Conservation (phyloP, 2,797 vertebrate genomes). For the Platalea minor region DNA sequence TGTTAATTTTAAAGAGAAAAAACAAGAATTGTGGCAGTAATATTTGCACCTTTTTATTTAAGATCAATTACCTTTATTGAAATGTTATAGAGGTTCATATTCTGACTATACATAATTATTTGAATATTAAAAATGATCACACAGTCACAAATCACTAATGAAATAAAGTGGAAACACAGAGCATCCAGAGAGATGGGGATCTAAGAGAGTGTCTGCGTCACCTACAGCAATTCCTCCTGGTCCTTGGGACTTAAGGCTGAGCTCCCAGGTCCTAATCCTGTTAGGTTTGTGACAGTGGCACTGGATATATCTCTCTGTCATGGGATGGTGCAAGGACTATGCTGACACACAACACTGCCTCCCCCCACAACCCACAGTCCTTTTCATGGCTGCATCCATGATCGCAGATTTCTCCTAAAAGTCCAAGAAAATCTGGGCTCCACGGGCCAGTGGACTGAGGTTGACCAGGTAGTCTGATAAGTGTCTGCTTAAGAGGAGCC, state of each 20-base stretch:
- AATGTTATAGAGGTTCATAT: background rate
- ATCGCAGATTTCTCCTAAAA: background rate
- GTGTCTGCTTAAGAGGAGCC: background rate
- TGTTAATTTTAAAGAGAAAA: background rate
- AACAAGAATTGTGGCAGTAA: background rate
- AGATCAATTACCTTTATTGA: background rate
- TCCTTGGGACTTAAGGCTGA: background rate
- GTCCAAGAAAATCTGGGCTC: background rate
- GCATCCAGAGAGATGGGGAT: background rate
- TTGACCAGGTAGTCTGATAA: background rate
- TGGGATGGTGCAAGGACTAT: background rate
- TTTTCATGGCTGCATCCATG: background rate
- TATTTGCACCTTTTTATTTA: background rate
- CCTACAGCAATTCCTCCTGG: background rate
- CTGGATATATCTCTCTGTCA: background rate
- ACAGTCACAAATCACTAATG: background rate
- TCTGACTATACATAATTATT: background rate
- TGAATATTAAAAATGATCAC: background rate
- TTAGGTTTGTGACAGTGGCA: background rate
- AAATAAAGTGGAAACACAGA: background rate
- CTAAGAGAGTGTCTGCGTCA: background rate
- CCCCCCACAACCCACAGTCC: background rate
- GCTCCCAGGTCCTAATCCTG: background rate
- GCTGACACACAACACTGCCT: background rate
- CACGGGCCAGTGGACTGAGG: background rate